Percentiles rank a stretch among this genome's conserved stretches.
Conservation (phyloP, 2,113 vertebrate species). For the Actenoides hombroni region DNA sequence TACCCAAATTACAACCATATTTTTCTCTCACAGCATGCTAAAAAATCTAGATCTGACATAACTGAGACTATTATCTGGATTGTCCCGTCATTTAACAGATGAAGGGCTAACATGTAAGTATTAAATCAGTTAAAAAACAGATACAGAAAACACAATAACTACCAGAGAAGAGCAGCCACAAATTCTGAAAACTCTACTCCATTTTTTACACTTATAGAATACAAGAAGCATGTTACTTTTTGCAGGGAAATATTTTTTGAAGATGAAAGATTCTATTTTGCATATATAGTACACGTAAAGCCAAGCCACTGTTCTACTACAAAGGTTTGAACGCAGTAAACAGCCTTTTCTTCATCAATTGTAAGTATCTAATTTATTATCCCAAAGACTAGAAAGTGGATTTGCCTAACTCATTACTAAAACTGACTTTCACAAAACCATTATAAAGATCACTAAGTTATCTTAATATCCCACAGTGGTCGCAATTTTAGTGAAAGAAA, state of each 20-base stretch:
- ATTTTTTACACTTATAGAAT: not conserved
- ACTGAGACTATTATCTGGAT: not conserved
- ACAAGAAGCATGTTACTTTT: not conserved
- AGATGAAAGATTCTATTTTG: not conserved
- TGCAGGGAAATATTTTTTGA: not conserved
- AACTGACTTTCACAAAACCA: slow-evolving; percentile 15
- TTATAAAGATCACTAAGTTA: slow-evolving; percentile 20
- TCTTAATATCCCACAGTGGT: slow-evolving; percentile 11
- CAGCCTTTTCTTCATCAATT: not conserved
- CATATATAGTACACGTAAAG: not conserved
- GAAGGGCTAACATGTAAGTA: not conserved
- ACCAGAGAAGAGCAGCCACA: not conserved
- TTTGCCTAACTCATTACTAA: not conserved
- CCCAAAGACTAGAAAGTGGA: not conserved
- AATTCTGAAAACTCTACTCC: not conserved
- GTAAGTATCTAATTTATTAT: slow-evolving; percentile 7
- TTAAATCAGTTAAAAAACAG: not conserved
- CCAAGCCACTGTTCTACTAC: not conserved
- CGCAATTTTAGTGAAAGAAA: slow-evolving; percentile 40
- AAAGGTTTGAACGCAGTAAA: not conserved
- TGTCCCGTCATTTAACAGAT: not conserved
- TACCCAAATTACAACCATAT: not conserved
- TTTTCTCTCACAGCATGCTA: not conserved
- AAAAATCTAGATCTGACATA: not conserved
- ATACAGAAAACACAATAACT: not conserved